Evolutionary conservation across 53 echinoderm and acorn worm genomes (phyloP), one percentile per base, ranked within the genome.

Genomic region (Apostichopus leukothele): DNA sequence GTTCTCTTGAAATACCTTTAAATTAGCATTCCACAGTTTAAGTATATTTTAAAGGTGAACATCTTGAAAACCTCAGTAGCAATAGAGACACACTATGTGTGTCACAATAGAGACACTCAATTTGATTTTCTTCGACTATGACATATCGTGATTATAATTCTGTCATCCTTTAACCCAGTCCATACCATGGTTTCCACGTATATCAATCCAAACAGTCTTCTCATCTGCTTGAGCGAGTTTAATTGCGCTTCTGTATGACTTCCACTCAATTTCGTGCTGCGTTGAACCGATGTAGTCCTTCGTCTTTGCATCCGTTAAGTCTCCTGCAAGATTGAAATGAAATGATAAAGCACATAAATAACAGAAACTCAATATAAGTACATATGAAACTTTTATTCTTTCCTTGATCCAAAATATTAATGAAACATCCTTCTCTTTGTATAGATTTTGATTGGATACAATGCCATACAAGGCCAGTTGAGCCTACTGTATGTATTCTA

Each of bases 171-270:
- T 39, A 39, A 39, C 14, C 68, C 13, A 39, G 39, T 75, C 10
- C 83, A 92, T 94, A 97, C 98, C 98, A 91, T 97, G 98, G 80
- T 97, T 97, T 52, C 98, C 98, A 75, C 98, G 86, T 88, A 97
- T 92, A 86, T 97, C 98, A 21, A 97, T 88, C 98, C 98, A 97
- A 21, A 91, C 79, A 53, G 94, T 93, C 53, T 89, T 95, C 71
- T 97, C 91, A 39, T 92, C 90, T 52, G 96, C 90, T 63, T 88
- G 90, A 74, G 93, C 92, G 54, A 92, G 92, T 39, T 94, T 93
- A 66, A 97, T 83, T 13, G 92, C 92, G 75, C 93, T 97, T 55
- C 90, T 91, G 60, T 97, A 97, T 4, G 94, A 73, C 87, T 95
- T 88, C 98, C 98, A 97, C 39, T 97, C 98, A 51, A 95, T 90